Percentiles rank a stretch among this genome's conserved stretches.
Conservation (phyloP, 2,113 vertebrate genomes). For the Colius striatus region DNA sequence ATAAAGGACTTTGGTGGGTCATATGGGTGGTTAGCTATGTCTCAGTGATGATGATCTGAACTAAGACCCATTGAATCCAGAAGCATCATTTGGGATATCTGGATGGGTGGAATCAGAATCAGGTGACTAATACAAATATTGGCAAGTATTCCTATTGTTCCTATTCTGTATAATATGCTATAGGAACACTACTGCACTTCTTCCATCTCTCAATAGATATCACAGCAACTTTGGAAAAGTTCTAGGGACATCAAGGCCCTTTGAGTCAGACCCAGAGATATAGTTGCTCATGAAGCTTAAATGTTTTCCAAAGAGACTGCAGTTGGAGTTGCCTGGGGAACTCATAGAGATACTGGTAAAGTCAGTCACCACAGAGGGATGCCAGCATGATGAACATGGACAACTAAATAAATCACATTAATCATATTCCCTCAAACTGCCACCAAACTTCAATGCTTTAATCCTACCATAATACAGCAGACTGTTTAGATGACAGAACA, state of each 20-base stretch:
- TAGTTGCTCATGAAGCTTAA: neutral
- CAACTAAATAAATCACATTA: neutral
- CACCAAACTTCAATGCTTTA: neutral
- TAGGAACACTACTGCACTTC: neutral
- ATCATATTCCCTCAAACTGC: neutral
- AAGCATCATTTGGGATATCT: neutral
- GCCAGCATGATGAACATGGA: neutral
- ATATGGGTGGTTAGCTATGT: neutral
- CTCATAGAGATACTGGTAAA: neutral
- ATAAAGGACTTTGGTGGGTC: neutral
- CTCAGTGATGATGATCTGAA: neutral
- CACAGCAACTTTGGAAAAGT: neutral
- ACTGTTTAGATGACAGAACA: neutral
- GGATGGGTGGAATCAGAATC: neutral
- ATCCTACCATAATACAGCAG: neutral
- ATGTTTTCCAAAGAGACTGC: neutral
- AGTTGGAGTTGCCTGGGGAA: neutral
- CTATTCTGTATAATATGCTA: accelerated
- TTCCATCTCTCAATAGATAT: neutral
- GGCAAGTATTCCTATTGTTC: neutral
- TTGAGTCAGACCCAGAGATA: neutral
- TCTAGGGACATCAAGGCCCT: neutral
- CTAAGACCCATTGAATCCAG: neutral
- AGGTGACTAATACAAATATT: neutral
- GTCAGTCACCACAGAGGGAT: neutral